These are phyloP conservation scores for Beris morrisii DNA, from an alignment of 2,888 invertebrate genomes.

Conservation along the genomic window DNA sequence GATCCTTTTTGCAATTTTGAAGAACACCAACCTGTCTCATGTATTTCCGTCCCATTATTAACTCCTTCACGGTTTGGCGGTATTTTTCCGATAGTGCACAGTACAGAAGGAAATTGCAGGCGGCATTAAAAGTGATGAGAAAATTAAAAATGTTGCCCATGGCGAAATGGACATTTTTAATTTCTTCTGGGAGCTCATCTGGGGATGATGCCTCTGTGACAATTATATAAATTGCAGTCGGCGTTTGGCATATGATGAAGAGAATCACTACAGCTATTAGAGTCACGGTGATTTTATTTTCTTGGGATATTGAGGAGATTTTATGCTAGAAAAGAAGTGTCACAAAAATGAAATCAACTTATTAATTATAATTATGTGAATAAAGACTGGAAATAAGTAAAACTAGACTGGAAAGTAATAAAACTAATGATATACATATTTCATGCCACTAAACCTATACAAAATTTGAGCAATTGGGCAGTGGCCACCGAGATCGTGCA, in stretches of 20 bases:
- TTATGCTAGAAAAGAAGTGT: constrained; percentile 49
- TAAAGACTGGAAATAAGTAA: no score
- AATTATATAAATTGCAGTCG: constrained; percentile 65
- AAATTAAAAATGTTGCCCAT: constrained; percentile 75
- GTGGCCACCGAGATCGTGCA: no score
- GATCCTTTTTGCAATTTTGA: not conserved
- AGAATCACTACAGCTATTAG: constrained; percentile 75
- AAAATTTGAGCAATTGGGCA: no score
- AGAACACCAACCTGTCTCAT: constrained; percentile 35
- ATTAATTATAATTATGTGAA: no score
- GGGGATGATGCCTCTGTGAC: constrained; percentile 40
- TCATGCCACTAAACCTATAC: no score
- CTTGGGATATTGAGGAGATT: constrained; percentile 60
- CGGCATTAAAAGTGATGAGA: constrained; percentile 70
- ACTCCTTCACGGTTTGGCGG: constrained; percentile 60
- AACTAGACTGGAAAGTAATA: no score
- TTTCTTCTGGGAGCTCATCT: constrained; percentile 40
- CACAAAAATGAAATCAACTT: not conserved
- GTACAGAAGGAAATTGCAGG: constrained; percentile 76
- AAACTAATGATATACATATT: no score
- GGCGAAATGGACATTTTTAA: constrained; percentile 47
- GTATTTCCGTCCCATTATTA: constrained; percentile 50
- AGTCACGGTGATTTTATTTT: constrained; percentile 75
- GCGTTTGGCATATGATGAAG: constrained; percentile 74
- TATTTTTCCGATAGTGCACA: constrained; percentile 76